phyloP scores from a whole-genome alignment of 2,888 invertebrate species.

The Brachyopa scutellaris region DNA sequence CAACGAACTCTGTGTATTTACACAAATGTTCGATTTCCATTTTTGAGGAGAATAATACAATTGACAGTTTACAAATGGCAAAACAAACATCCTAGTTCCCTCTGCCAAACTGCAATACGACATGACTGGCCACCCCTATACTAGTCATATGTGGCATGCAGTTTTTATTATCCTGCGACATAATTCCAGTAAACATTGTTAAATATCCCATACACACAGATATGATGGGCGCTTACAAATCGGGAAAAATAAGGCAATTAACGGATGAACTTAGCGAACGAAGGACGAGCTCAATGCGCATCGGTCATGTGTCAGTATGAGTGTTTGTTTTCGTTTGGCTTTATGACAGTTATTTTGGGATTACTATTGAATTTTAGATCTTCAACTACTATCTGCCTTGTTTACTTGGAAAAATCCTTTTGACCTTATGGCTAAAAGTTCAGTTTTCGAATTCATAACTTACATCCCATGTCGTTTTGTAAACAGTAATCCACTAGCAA shows the following conservation, averaged over 20 bases:
- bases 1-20: conserved; percentile 50
- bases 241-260: conserved; percentile 48
- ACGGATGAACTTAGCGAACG: conserved; percentile 32
- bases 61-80: not conserved
- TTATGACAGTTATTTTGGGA: conserved; percentile 64
- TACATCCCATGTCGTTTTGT: no score
- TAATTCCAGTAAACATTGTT: conserved; percentile 63
- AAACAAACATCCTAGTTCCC: conserved; percentile 22
- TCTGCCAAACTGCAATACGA: conserved; percentile 18
- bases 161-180: conserved; percentile 62
- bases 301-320: conserved; percentile 45
- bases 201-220: conserved; percentile 61
- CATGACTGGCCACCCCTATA: conserved; percentile 2
- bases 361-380: conserved; percentile 23
- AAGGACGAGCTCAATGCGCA: conserved; percentile 6
- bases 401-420: conserved; percentile 6
- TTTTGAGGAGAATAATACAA: not conserved
- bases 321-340: conserved; percentile 64
- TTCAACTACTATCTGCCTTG: not conserved
- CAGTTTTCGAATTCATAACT: no score
- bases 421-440: conserved; percentile 6
- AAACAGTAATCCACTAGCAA: no score
- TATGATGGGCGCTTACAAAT: not conserved
- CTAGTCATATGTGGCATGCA: conserved; percentile 11
- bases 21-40: conserved; percentile 68